Evolutionary conservation across 2,797 vertebrate genomes (phyloP).

Genomic region (Decapterus maruadsi): DNA sequence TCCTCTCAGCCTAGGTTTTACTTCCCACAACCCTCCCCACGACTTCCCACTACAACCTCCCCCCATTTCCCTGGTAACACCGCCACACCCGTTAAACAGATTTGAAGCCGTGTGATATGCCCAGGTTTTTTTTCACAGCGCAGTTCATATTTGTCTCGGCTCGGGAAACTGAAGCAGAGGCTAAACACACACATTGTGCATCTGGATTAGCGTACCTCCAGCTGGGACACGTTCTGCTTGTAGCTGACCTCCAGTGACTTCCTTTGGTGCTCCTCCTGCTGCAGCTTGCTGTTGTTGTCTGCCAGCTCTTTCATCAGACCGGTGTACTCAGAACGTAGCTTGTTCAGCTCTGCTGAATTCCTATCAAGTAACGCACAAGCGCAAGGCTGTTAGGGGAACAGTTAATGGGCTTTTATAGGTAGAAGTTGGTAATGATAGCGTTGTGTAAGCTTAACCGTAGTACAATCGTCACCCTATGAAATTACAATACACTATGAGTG

Average conservation of each 20-base stretch:
- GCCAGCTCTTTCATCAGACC: conserved; percentile 93
- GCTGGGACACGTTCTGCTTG: conserved; percentile 90
- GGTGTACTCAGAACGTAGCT: conserved; percentile 93
- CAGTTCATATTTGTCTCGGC: conserved; percentile 38
- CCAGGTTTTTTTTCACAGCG: conserved; percentile 30
- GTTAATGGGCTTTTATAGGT: conserved; percentile 12
- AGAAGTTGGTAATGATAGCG: neutral
- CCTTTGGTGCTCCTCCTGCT: conserved; percentile 97
- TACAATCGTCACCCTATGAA: too few relatives aligned
- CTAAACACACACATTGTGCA: conserved; percentile 64
- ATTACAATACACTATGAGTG: too few relatives aligned
- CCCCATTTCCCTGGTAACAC: conserved; percentile 56
- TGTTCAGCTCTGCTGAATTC: conserved; percentile 95
- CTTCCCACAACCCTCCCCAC: conserved; percentile 68
- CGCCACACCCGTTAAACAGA: conserved; percentile 52
- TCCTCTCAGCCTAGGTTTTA: conserved; percentile 51
- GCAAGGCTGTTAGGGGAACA: conserved; percentile 22
- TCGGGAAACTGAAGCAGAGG: conserved; percentile 40
- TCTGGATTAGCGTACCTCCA: conserved; percentile 84
- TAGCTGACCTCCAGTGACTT: conserved; percentile 92
- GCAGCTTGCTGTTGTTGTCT: conserved; percentile 92
- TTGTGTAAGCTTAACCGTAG: too few relatives aligned
- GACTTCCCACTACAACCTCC: conserved; percentile 59
- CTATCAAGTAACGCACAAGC: conserved; percentile 73
- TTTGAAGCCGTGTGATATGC: conserved; percentile 11